Evolutionary conservation across 30 jellyfish, hydroid and myxozoan genomes (phyloP).

Genomic region (Thelohanellus kitauei): DNA sequence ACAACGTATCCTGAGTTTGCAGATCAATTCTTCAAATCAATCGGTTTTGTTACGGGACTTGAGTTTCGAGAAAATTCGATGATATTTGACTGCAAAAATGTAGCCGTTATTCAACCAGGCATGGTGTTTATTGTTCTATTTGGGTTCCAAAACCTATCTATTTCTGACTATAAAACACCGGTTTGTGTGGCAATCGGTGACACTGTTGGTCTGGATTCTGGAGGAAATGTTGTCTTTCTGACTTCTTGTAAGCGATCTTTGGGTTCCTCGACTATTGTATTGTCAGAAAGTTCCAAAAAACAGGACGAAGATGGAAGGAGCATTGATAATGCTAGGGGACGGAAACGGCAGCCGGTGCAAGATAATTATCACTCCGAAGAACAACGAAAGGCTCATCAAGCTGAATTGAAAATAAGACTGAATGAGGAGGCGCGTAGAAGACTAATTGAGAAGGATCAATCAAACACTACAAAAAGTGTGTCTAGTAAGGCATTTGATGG

Average conservation of each 20-base stretch:
- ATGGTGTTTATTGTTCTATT: constrained; percentile 48
- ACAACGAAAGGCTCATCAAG: constrained; percentile 64
- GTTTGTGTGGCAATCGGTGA: constrained; percentile 70
- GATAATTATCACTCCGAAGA: constrained; percentile 40
- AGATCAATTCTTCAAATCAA: constrained; percentile 43
- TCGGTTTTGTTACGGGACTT: constrained; percentile 93
- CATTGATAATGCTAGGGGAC: no score
- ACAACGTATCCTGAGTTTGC: constrained; percentile 27
- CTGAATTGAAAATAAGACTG: constrained; percentile 45
- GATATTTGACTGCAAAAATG: constrained; percentile 10
- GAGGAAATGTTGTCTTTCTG: no score
- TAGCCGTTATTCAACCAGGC: constrained; percentile 9
- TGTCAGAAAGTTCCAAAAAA: no score
- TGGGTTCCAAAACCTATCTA: constrained; percentile 43
- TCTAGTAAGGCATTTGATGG: constrained; percentile 1
- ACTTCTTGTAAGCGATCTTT: no score
- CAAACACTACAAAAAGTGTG: background rate
- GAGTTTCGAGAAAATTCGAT: constrained; percentile 78
- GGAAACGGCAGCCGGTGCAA: no score
- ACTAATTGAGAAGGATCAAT: background rate
- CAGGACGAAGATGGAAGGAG: no score
- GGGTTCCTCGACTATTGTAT: no score
- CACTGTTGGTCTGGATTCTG: constrained; percentile 16
- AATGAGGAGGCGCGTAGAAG: constrained; percentile 68
- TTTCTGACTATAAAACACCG: constrained; percentile 26